Evolutionary conservation across 2,797 vertebrate genomes (phyloP).

Genomic region (Parambassis ranga): DNA sequence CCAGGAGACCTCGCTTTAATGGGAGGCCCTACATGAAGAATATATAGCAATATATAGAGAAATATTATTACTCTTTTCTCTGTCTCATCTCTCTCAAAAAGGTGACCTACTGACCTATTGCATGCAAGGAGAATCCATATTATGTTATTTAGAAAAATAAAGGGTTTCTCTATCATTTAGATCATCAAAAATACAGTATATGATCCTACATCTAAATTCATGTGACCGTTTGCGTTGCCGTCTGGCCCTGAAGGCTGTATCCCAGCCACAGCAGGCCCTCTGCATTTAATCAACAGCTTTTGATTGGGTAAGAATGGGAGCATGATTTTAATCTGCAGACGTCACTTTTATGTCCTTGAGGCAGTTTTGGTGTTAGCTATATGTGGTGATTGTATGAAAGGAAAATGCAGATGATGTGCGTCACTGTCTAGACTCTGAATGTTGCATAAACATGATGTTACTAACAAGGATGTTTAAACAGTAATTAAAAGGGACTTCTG

Average conservation of each 20-base stretch:
- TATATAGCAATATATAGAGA: background rate
- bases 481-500: background rate
- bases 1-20: background rate
- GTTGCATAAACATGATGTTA: no score
- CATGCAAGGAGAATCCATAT: no score
- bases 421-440: slow-evolving; percentile 40
- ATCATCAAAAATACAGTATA: no score
- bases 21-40: background rate
- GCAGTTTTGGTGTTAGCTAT: slow-evolving; percentile 3
- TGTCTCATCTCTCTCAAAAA: background rate
- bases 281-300: background rate
- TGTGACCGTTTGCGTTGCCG: background rate
- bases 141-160: no score
- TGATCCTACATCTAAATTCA: no score
- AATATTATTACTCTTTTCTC: background rate
- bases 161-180: no score
- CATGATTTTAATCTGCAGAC: background rate
- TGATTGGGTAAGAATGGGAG: background rate
- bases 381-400: slow-evolving; percentile 13
- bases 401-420: slow-evolving; percentile 37
- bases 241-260: background rate
- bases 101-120: no score
- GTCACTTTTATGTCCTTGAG: background rate
- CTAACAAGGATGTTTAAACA: no score
- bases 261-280: background rate